Percentiles rank a stretch among this genome's conserved stretches.
These are phyloP conservation scores for Spongilla lacustris DNA, from an alignment of 37 sponge, comb jelly and placozoan species.

Conservation along the genomic window DNA sequence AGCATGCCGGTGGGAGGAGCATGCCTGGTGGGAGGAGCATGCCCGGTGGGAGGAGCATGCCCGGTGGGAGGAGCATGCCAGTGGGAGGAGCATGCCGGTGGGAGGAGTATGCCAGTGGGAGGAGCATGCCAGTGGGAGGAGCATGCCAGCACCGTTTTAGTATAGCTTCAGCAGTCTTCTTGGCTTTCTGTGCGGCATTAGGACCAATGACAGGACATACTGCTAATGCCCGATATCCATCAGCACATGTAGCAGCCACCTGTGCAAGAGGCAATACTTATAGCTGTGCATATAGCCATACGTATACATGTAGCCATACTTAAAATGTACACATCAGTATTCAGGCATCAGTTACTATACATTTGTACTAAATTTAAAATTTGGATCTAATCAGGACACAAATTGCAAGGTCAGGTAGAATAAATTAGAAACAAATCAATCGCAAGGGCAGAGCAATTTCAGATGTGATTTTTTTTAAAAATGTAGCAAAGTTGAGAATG, in stretches of 20 bases:
- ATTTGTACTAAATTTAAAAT: no score
- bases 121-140: background rate
- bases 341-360: no score
- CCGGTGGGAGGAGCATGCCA: background rate
- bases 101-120: background rate
- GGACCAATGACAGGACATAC: conserved; percentile 84
- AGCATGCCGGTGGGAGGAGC: background rate
- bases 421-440: no score
- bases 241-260: conserved; percentile 90
- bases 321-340: no score
- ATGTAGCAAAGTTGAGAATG: no score
- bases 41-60: background rate
- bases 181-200: conserved; percentile 77
- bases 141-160: conserved; percentile 37
- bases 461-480: no score
- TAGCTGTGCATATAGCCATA: background rate
- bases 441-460: no score
- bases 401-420: no score
- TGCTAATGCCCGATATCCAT: conserved; percentile 85
- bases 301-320: background rate
- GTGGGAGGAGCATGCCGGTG: background rate
- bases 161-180: conserved; percentile 81
- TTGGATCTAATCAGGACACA: no score
- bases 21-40: background rate
- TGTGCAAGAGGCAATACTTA: background rate